Base-by-base conservation (phyloP, 2,888 invertebrate species). In the Caenorhabditis afra region DNA sequence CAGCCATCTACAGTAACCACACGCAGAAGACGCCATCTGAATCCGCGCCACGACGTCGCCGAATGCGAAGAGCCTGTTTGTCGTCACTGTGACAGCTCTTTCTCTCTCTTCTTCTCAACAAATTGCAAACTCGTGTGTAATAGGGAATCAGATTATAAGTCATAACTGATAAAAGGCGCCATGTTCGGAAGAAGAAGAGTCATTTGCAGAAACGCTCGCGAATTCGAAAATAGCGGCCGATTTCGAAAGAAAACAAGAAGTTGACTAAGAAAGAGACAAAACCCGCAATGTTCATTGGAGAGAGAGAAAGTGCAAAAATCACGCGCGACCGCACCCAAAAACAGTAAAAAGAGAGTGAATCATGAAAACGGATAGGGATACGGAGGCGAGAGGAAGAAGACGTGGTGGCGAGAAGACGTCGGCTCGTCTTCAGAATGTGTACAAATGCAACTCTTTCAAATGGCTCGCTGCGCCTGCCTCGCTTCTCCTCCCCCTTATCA, bases 301-400 rank as follows among this genome's bases (percentile, higher is more conserved):
- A n/a, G n/a, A n/a, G n/a, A 49, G 71, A 71, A 71, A 71, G 71
- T 71, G 64, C 71, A 71, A 71, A 55, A 71, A 71, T 71, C 71
- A 71, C 71, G 71, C 71, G 71, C 55, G 71, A 71, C 71, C 71
- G 62, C 71, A 71, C 71, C 71, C 71, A 71, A 71, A 29, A 71
- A 71, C 59, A 55, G 55, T 23, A 12, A n/a, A 29, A 7, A 29
- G 29, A 29, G 71, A 57, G 62, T 71, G 71, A 71, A 55, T 71
- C 71, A 71, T 64, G 62, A 62, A 70, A 71, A 71, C 62, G 71
- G 71, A 71, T 64, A 71, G 49, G 71, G 18, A 3, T 47, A 16
- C 1, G 52, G 52, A 29, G 23, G 22, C 29, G n/a, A 29, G 52
- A 10, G 8, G 29, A n/a, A 52, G 52, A 29, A 23, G n/a, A n/a